A percentile compares a stretch with the other conserved stretches of the same genome.
phyloP scores from a whole-genome alignment of 1,140 invertebrate species.

The Neodiprion virginianus region DNA sequence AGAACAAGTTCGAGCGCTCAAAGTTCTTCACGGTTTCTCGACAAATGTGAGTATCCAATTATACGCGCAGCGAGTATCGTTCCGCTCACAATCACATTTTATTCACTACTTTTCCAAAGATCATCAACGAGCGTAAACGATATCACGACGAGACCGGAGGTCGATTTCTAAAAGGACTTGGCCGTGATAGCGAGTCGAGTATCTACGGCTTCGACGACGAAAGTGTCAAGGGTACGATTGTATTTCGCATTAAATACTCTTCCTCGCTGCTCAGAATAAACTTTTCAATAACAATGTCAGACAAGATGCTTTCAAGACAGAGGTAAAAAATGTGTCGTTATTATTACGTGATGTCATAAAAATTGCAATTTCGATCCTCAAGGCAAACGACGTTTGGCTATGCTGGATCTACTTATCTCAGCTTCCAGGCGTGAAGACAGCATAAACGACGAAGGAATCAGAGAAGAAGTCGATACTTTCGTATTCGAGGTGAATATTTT shows the following conservation, averaged over 20 bases:
- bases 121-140: constrained; percentile 14
- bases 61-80: background rate
- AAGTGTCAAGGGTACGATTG: background rate
- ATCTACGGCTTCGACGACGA: background rate
- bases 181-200: background rate
- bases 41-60: constrained; percentile 11
- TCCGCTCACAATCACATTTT: background rate
- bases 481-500: constrained; percentile 71
- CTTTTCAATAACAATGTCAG: background rate
- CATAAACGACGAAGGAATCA: constrained; percentile 71
- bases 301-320: background rate
- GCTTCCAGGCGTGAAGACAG: constrained; percentile 61
- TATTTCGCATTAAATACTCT: background rate
- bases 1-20: constrained; percentile 13
- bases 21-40: constrained; percentile 24
- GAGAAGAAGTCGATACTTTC: constrained; percentile 85
- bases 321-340: background rate
- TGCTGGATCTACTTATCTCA: constrained; percentile 75
- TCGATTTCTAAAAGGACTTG: constrained; percentile 11
- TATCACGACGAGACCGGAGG: constrained; percentile 17
- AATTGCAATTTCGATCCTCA: constrained; percentile 22
- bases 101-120: background rate
- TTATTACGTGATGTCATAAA: background rate
- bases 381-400: constrained; percentile 68
- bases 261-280: background rate